Conservation (phyloP, 2,113 vertebrate species). For the Nerophis lumbriciformis region DNA sequence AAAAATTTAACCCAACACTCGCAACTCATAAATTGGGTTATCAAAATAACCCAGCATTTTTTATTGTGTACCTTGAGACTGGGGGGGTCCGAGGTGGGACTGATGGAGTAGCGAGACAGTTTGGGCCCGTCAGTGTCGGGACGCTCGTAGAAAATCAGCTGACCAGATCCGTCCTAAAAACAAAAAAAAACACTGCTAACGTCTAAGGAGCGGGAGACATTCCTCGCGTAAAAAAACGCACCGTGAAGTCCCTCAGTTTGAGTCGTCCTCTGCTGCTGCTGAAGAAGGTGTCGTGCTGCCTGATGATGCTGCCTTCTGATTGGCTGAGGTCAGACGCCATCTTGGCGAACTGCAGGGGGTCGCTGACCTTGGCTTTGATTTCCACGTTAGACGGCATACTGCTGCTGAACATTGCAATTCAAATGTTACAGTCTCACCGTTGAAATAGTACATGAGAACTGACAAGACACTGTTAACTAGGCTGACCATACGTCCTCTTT, state of each 20-base stretch:
- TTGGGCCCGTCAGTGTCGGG: conserved; percentile 75
- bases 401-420: conserved; percentile 17
- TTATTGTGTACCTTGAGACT: conserved; percentile 65
- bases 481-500: too few relatives aligned
- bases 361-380: conserved; percentile 71
- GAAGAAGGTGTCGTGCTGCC: conserved; percentile 78
- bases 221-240: conserved; percentile 20
- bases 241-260: conserved; percentile 72
- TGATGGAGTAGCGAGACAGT: conserved; percentile 74
- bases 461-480: neutral
- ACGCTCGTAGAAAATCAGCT: conserved; percentile 84
- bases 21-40: too few relatives aligned
- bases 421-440: too few relatives aligned
- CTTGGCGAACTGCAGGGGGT: conserved; percentile 20
- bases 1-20: too few relatives aligned
- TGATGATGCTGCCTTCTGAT: conserved; percentile 59
- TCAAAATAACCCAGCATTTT: too few relatives aligned
- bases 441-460: neutral
- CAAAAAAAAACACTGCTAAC: neutral
- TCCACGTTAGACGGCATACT: conserved; percentile 79
- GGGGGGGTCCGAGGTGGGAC: conserved; percentile 64
- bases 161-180: conserved; percentile 68
- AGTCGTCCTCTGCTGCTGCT: conserved; percentile 67
- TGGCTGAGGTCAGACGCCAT: conserved; percentile 64
- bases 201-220: too few relatives aligned